phyloP scores from a whole-genome alignment of 1,140 invertebrate genomes.

The Euglossa dilemma region DNA sequence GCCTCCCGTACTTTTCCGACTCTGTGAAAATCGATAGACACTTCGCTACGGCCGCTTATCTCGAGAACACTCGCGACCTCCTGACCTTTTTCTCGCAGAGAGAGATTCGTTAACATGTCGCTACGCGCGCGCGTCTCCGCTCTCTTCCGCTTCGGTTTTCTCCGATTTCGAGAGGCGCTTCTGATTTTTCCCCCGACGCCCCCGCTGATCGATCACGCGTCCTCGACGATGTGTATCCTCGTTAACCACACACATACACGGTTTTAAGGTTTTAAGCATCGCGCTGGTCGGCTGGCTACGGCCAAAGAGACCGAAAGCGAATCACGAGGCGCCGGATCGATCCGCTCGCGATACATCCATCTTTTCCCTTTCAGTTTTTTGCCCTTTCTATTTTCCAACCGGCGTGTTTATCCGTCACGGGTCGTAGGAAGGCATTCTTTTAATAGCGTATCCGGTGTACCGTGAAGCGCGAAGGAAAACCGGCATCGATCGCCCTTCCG shows the following conservation, averaged over 20 bases:
- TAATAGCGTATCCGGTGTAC: slow-evolving; percentile 36
- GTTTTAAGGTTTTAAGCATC: not conserved
- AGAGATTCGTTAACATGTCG: slow-evolving; percentile 5
- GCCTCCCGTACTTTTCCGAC: not conserved
- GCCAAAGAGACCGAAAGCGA: not conserved
- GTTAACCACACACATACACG: not conserved
- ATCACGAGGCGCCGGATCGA: slow-evolving; percentile 2
- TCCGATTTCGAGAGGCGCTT: not conserved
- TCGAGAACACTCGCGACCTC: slow-evolving; percentile 40
- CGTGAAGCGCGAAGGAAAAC: slow-evolving; percentile 35
- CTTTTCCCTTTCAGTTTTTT: slow-evolving; percentile 21
- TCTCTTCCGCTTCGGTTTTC: no score
- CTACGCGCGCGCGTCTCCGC: not conserved
- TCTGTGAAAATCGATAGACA: slow-evolving; percentile 35
- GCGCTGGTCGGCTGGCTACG: no score
- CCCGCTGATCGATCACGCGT: not conserved
- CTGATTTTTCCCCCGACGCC: not conserved
- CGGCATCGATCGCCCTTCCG: slow-evolving; percentile 7
- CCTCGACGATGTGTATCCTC: not conserved
- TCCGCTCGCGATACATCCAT: not conserved
- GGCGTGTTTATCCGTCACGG: slow-evolving; percentile 27
- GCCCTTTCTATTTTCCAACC: slow-evolving; percentile 55
- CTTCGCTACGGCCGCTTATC: slow-evolving; percentile 33
- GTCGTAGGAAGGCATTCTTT: slow-evolving; percentile 30
- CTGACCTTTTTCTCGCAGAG: slow-evolving; percentile 30